phyloP scores from a whole-genome alignment of 2,113 vertebrate genomes.

The Speoplatyrhinus poulsoni region DNA sequence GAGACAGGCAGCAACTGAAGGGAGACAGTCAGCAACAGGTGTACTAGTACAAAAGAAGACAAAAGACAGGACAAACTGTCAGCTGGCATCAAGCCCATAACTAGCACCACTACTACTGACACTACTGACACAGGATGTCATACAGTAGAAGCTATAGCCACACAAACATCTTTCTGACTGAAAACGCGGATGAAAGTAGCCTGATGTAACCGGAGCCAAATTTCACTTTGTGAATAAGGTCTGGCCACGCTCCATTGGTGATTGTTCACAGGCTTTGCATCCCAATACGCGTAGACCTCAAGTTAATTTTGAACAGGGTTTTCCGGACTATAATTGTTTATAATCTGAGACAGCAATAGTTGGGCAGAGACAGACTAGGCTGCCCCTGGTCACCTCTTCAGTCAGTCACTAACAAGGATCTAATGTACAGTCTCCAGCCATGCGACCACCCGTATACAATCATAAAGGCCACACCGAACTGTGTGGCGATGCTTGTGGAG shows the following conservation, averaged over 20 bases:
- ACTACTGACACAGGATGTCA: not conserved
- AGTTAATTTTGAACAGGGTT: no score
- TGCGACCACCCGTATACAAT: slow-evolving; percentile 30
- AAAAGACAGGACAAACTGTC: slow-evolving; percentile 27
- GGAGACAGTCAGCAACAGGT: slow-evolving; percentile 46
- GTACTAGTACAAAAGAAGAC: not conserved
- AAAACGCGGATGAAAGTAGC: slow-evolving; percentile 10
- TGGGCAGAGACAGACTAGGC: no score
- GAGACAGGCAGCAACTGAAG: slow-evolving; percentile 34
- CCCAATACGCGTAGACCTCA: no score
- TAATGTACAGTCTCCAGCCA: not conserved
- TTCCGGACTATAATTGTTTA: no score
- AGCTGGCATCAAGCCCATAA: slow-evolving; percentile 13
- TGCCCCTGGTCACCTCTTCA: slow-evolving; percentile 21
- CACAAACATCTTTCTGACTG: slow-evolving; percentile 8
- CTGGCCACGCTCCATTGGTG: no score
- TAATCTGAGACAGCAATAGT: no score
- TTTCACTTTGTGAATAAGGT: no score
- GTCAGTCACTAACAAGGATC: slow-evolving; percentile 45
- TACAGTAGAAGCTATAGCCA: slow-evolving; percentile 4
- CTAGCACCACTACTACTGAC: not conserved
- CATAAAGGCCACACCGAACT: slow-evolving; percentile 45
- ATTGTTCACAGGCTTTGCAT: no score
- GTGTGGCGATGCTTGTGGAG: slow-evolving; percentile 43
- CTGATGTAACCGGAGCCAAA: no score